Evolutionary conservation across 2,888 invertebrate genomes (phyloP).

Genomic region (Drosophila macrospina): DNA sequence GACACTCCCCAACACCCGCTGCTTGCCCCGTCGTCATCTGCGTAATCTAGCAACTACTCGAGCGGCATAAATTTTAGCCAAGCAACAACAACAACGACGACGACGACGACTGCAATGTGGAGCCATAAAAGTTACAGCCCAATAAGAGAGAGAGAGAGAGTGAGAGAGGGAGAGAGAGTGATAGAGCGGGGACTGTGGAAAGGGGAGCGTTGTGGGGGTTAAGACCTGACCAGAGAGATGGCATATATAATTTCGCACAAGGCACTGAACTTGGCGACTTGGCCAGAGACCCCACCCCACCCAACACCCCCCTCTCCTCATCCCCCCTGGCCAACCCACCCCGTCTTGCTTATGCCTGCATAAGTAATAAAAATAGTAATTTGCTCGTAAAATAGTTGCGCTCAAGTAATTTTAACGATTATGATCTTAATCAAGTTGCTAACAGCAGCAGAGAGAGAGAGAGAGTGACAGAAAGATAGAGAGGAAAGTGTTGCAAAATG

Average conservation of each 20-base stretch:
- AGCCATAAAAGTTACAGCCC: constrained; percentile 72
- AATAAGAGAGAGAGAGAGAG: constrained; percentile 28
- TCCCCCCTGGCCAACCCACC: not conserved
- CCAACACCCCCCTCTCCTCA: no score
- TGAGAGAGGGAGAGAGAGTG: constrained; percentile 15
- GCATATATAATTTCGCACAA: constrained; percentile 65
- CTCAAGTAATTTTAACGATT: constrained; percentile 81
- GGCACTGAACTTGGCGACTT: constrained; percentile 67
- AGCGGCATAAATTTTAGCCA: constrained; percentile 70
- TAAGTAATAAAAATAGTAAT: constrained; percentile 79
- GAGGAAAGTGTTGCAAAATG: constrained; percentile 10
- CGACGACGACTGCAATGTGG: constrained; percentile 58
- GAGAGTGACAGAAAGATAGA: not conserved
- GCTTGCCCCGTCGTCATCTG: constrained; percentile 24
- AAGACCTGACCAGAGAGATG: constrained; percentile 49
- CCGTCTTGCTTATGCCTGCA: constrained; percentile 57
- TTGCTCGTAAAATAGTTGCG: constrained; percentile 78
- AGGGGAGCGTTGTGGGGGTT: constrained; percentile 20
- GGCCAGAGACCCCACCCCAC: no score
- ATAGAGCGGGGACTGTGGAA: constrained; percentile 1
- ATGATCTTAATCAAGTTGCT: constrained; percentile 78
- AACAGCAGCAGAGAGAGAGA: constrained; percentile 14
- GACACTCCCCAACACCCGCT: no score
- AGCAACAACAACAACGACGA: constrained; percentile 13
- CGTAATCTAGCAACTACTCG: constrained; percentile 74